Base-by-base conservation (phyloP, 2,888 invertebrate species). In the Lithophane ornitopus region DNA sequence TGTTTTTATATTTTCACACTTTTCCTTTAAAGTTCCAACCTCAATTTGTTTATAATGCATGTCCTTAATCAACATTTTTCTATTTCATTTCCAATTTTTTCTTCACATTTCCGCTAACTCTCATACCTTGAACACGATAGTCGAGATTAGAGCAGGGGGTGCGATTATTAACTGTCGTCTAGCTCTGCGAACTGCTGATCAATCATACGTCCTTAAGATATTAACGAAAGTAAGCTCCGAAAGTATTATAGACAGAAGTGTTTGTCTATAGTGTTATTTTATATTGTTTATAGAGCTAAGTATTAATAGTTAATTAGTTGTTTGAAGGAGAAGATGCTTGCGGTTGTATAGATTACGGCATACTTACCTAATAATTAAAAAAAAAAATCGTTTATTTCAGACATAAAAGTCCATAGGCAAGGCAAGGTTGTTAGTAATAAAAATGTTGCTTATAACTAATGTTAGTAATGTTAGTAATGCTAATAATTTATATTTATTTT, bases 81-180 rank as follows among this genome's bases (percentile, higher is more conserved):
- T 22, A 22, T 8, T 49, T 49, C 0, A 19, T 49, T 49, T 49
- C 49, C 7, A 19, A 49, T 8, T 22, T 22, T 22, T 52, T 52
- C 22, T 22, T 52, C n/a, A 49, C 49, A 22, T 49, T n/a, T 12
- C 11, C 87, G 86, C 91, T 81, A 1, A 12, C 16, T 70, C 84
- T 76, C 67, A 8, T 78, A 2, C 41, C 80, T 87, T 84, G 63
- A 8, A 58, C 75, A 70, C 11, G n/a, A 71, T 61, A 59, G 22
- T 78, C 22, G 73, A 85, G 83, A 90, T 88, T 84, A 84, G 88
- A 91, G 89, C 87, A 86, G 89, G 87, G 94, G 93, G 94, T 89
- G 93, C 91, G 92, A 93, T 94, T 95, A 95, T 95, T 95, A 96
- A 95, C 95, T 95, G 95, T 95, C 95, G 94, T 93, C 92, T 94